phyloP scores from a whole-genome alignment of 2,888 invertebrate species.

The Dicyrtoma fusca region DNA sequence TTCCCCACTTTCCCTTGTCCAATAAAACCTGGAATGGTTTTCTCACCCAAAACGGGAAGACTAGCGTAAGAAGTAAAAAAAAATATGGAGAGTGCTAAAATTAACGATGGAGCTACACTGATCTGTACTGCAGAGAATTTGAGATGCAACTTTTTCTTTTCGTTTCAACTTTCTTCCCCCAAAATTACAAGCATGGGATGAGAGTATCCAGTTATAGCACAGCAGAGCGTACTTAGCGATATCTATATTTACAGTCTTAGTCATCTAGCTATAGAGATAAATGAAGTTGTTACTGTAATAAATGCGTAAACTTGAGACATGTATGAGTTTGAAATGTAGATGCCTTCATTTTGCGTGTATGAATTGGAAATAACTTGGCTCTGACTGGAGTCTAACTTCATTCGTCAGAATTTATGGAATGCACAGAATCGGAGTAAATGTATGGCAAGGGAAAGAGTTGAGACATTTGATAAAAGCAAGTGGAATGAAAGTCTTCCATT shows the following conservation, averaged over 20 bases:
- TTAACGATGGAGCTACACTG: no score
- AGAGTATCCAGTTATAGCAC: no score
- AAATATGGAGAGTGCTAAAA: no score
- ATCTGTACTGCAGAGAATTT: no score
- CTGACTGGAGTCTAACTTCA: constrained; percentile 6
- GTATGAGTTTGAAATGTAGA: neutral
- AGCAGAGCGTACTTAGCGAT: neutral
- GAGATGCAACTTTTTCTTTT: no score
- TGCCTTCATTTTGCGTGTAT: neutral
- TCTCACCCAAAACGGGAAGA: neutral
- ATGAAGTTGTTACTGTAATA: no score
- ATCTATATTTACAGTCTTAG: neutral
- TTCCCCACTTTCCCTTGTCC: neutral
- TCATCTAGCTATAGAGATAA: no score
- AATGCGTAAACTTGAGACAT: no score
- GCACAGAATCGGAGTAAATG: neutral
- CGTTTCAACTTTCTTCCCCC: no score
- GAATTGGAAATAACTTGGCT: constrained; percentile 27
- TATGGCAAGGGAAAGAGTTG: neutral
- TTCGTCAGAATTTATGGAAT: constrained; percentile 30
- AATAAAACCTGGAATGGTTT: neutral
- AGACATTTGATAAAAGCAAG: constrained; percentile 19
- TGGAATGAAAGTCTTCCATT: neutral
- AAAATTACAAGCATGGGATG: no score
- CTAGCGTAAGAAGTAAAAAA: neutral